A percentile compares a stretch with the other conserved stretches of the same genome.
phyloP scores from a whole-genome alignment of 2,113 vertebrate genomes.

The Syrrhaptes paradoxus region DNA sequence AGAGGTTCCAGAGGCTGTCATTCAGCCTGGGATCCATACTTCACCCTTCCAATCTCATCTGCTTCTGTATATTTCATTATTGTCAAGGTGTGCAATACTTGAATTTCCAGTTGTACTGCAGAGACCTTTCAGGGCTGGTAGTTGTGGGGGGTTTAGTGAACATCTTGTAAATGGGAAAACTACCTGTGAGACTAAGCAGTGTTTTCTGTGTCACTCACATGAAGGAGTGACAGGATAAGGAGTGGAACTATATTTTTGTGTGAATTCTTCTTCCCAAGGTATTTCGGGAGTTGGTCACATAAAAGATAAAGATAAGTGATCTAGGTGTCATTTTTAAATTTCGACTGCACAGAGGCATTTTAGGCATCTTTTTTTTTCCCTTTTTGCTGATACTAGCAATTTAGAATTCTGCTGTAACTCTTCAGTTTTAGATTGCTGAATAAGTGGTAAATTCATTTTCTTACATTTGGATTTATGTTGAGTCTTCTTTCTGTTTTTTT shows the following conservation, averaged over 20 bases:
- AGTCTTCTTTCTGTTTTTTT: background rate
- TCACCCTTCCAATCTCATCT: background rate
- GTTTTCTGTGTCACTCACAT: background rate
- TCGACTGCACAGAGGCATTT: background rate
- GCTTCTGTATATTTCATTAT: background rate
- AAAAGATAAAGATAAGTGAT: background rate
- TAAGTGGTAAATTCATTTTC: background rate
- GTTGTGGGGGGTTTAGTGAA: background rate
- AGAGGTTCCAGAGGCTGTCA: conserved; percentile 21
- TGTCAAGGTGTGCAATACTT: background rate
- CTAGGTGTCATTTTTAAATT: background rate
- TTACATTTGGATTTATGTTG: background rate
- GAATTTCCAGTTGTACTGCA: background rate
- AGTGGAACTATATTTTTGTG: background rate
- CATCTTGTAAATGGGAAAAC: background rate
- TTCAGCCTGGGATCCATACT: background rate
- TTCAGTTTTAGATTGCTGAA: background rate
- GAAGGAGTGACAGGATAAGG: background rate
- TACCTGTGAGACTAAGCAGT: background rate
- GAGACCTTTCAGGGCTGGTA: background rate
- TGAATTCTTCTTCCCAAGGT: background rate
- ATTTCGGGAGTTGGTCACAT: background rate
- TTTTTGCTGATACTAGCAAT: background rate
- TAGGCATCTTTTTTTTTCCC: background rate
- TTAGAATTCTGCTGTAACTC: background rate